Evolutionary conservation across 1,140 invertebrate genomes (phyloP), one percentile per base, ranked within the genome.

Genomic region (Trachymyrmex septentrionalis): DNA sequence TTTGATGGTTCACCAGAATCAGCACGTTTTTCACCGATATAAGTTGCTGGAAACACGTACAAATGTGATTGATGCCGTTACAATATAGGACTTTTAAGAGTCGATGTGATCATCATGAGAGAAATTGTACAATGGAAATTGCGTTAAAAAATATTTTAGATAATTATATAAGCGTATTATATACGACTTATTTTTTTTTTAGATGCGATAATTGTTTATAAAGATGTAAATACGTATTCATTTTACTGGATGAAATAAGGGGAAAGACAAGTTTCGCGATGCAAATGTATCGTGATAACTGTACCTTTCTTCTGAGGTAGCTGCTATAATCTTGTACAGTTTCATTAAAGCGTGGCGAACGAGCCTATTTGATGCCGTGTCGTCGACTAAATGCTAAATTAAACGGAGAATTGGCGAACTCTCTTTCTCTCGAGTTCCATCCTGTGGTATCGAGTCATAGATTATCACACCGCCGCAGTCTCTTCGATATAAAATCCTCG

Each of bases 341-440:
- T 27, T 86, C 63, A 69, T 76, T 86, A 76, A 87, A 85, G 48
- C 14, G 9, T 19, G 19, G 34, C 69, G 16, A 48, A 19, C 30
- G 19, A 85, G 14, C 38, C 19, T 57, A 6, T 24, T 75, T 59
- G 53, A 75, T 24, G 19, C 7, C 14, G 19, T 16, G 53, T 1
- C 10, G 66, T 34, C 71, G 71, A 78, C 86, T 86, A 87, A 86
- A 86, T 30, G 38, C 38, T 34, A 67, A 76, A 75, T 82, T 66
- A 82, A 87, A 14, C 24, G 27, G 27, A 38, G 44, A 48, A 73
- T 48, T n/a, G 44, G 2, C 59, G 27, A 19, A 34, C 2, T 78
- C 30, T 78, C 24, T 16, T 38, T 67, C 10, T 21, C 34, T 67
- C 64, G 34, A 44, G n/a, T 30, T 73, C 24, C 44, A 82, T 59